A percentile compares a stretch with the other conserved stretches of the same genome.
phyloP scores from a whole-genome alignment of 1,140 invertebrate genomes.

The Rhynchophorus ferrugineus region DNA sequence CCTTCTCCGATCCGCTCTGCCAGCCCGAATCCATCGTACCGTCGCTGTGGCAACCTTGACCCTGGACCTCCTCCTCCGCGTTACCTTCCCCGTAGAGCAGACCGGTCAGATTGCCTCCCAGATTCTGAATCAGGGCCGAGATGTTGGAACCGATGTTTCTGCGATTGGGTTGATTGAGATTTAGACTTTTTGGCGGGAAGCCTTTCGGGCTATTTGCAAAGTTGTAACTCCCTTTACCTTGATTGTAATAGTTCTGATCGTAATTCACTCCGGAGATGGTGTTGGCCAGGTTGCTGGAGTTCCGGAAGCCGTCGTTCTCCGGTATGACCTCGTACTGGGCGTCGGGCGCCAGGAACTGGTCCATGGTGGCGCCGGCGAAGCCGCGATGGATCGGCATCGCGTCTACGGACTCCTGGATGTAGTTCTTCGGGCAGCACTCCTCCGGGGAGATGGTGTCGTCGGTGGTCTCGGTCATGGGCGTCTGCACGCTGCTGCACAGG shows the following conservation, averaged over 20 bases:
- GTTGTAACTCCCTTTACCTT: slow-evolving; percentile 25
- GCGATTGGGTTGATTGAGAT: slow-evolving; percentile 27
- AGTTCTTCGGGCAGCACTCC: slow-evolving; percentile 30
- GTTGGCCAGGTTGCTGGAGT: slow-evolving; percentile 33
- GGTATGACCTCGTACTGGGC: slow-evolving; percentile 55
- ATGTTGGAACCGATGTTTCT: slow-evolving; percentile 38
- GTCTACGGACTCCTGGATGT: slow-evolving; percentile 26
- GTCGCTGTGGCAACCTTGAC: slow-evolving; percentile 37
- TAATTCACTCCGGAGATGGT: slow-evolving; percentile 38
- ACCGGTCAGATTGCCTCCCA: slow-evolving; percentile 37
- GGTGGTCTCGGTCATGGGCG: slow-evolving; percentile 39
- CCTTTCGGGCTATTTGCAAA: slow-evolving; percentile 25
- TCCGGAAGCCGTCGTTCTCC: slow-evolving; percentile 15
- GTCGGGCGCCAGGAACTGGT: slow-evolving; percentile 50
- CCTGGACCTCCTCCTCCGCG: slow-evolving; percentile 33
- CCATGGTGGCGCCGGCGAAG: slow-evolving; percentile 22
- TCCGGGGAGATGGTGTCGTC: slow-evolving; percentile 34
- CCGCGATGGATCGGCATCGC: slow-evolving; percentile 18
- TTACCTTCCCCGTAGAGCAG: slow-evolving; percentile 37
- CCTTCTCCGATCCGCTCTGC: slow-evolving; percentile 40
- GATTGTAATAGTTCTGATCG: slow-evolving; percentile 32
- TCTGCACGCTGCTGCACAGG: slow-evolving; percentile 41
- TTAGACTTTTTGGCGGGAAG: slow-evolving; percentile 32
- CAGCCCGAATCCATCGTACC: slow-evolving; percentile 41
- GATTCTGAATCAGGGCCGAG: slow-evolving; percentile 40